Evolutionary conservation across 2,888 invertebrate species (phyloP).

Genomic region (Volucella inflata): DNA sequence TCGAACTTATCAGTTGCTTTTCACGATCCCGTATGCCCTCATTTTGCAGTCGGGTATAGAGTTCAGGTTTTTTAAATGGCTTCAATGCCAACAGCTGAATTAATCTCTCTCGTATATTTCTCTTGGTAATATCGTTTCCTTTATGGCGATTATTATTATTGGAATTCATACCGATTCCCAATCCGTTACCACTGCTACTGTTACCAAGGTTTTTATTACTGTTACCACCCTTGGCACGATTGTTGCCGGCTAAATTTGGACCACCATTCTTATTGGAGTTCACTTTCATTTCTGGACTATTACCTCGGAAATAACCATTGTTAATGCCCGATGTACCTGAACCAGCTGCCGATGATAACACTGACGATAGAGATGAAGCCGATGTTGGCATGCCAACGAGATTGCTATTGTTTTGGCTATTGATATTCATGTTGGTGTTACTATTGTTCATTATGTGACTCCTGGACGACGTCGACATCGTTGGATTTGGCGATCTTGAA

Average conservation of each 20-base stretch:
- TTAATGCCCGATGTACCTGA: slow-evolving; percentile 80
- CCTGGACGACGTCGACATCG: slow-evolving; percentile 74
- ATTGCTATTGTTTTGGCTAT: slow-evolving; percentile 69
- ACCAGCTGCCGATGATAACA: slow-evolving; percentile 78
- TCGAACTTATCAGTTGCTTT: slow-evolving; percentile 89
- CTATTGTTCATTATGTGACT: slow-evolving; percentile 61
- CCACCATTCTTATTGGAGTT: slow-evolving; percentile 52
- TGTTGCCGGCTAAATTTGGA: slow-evolving; percentile 65
- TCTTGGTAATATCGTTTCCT: slow-evolving; percentile 82
- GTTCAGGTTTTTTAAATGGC: slow-evolving; percentile 96
- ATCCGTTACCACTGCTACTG: slow-evolving; percentile 35
- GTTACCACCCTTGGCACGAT: slow-evolving; percentile 46
- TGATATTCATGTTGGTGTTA: slow-evolving; percentile 60
- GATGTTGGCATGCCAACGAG: slow-evolving; percentile 76
- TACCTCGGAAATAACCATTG: slow-evolving; percentile 78
- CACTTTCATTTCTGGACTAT: slow-evolving; percentile 70
- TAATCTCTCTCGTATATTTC: slow-evolving; percentile 92
- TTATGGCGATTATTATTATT: slow-evolving; percentile 76
- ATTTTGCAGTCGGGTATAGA: slow-evolving; percentile 91
- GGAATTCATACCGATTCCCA: slow-evolving; percentile 41
- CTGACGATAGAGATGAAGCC: slow-evolving; percentile 81
- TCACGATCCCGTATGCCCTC: slow-evolving; percentile 95
- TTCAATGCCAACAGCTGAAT: slow-evolving; percentile 96
- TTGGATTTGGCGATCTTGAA: slow-evolving; percentile 81
- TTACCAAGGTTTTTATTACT: no score